Conservation (phyloP, 1,140 invertebrate genomes). For the Armadillidium nasatum region DNA sequence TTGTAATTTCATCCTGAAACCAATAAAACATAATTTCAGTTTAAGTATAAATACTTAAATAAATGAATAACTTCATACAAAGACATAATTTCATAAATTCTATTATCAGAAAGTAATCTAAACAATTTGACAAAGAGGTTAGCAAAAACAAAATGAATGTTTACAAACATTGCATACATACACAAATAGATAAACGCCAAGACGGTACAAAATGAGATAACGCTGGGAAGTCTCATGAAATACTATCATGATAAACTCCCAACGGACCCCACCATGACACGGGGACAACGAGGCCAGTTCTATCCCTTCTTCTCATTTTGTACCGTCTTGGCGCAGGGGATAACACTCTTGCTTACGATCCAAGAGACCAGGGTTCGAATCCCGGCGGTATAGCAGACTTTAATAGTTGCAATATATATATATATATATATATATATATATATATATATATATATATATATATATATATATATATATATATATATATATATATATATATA, state of each 20-base stretch:
- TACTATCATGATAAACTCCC: no score
- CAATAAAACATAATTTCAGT: background rate
- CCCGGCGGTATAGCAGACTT: background rate
- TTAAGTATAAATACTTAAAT: background rate
- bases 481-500: background rate
- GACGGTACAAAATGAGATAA: no score
- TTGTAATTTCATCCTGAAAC: constrained; percentile 5
- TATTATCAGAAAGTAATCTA: background rate
- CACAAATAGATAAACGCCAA: no score
- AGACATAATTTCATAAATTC: background rate
- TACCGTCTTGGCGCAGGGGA: no score
- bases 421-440: background rate
- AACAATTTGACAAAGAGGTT: background rate
- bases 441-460: background rate
- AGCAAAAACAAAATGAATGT: background rate
- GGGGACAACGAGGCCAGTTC: no score
- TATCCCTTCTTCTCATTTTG: no score
- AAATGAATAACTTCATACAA: background rate
- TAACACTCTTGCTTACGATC: no score
- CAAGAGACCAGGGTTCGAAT: no score
- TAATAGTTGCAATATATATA: background rate
- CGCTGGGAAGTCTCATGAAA: no score
- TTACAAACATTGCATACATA: no score
- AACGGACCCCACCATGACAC: no score
- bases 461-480: background rate